A percentile compares a stretch with the other conserved stretches of the same genome.
Evolutionary conservation across 2,797 vertebrate species (phyloP).

Genomic region (Pteropus rufus): DNA sequence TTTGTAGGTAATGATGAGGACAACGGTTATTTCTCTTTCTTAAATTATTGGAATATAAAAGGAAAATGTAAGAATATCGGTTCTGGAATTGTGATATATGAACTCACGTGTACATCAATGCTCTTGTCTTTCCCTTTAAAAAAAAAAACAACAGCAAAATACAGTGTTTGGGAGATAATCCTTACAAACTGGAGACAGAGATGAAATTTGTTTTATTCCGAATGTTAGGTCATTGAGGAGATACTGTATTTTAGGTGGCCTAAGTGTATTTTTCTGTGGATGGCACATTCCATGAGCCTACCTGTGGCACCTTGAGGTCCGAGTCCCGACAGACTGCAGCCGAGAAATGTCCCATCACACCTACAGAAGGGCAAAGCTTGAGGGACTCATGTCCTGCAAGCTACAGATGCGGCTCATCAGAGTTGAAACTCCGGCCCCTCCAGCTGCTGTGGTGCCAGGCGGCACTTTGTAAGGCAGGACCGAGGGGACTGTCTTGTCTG

Average conservation of each 20-base stretch:
- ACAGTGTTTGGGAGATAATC: neutral
- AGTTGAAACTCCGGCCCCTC: neutral
- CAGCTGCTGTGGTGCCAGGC: fast-evolving
- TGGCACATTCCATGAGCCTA: neutral
- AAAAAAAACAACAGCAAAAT: neutral
- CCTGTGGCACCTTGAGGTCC: neutral
- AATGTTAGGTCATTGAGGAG: neutral
- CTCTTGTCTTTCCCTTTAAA: neutral
- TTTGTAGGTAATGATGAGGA: neutral
- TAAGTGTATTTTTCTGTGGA: neutral
- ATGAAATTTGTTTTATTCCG: neutral
- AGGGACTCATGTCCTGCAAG: neutral
- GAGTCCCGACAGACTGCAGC: neutral
- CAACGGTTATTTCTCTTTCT: neutral
- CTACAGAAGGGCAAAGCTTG: neutral
- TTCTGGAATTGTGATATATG: neutral
- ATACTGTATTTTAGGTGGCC: neutral
- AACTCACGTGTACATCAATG: neutral
- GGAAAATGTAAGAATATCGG: neutral
- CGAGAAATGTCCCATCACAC: neutral
- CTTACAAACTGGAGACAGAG: neutral
- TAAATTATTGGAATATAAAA: conserved; percentile 28
- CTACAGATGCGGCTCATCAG: neutral
- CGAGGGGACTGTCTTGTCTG: neutral
- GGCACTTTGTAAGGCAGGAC: neutral